Percentiles rank a stretch among this genome's conserved stretches.
phyloP scores from a whole-genome alignment of 2,797 vertebrate genomes.

The Oophaga sylvatica region DNA sequence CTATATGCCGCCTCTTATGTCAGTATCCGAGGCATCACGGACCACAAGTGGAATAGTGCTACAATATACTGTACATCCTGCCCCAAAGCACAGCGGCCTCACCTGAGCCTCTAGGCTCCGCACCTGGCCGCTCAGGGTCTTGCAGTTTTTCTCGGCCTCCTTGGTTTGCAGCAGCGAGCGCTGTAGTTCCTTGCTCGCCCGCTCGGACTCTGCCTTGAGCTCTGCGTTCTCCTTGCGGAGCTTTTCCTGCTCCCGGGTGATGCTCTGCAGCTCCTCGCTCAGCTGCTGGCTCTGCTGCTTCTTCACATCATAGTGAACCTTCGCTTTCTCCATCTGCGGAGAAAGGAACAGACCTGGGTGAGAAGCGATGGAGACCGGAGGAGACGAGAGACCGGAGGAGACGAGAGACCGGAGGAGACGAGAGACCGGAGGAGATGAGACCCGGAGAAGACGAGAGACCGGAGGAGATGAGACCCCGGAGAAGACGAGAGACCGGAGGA shows the following conservation, averaged over 20 bases:
- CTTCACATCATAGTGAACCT: slow-evolving; percentile 83
- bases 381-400: too few relatives aligned
- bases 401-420: too few relatives aligned
- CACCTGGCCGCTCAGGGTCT: slow-evolving; percentile 76
- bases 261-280: slow-evolving; percentile 74
- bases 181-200: slow-evolving; percentile 74
- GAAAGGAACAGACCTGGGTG: background rate
- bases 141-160: slow-evolving; percentile 73
- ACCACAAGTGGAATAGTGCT: too few relatives aligned
- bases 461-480: too few relatives aligned
- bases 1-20: too few relatives aligned
- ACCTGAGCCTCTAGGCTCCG: slow-evolving; percentile 86
- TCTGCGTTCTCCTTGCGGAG: slow-evolving; percentile 76
- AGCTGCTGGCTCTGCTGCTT: slow-evolving; percentile 87
- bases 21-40: too few relatives aligned
- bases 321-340: slow-evolving; percentile 87
- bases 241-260: slow-evolving; percentile 72
- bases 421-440: too few relatives aligned
- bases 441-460: too few relatives aligned
- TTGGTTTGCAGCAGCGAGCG: slow-evolving; percentile 71
- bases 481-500: too few relatives aligned
- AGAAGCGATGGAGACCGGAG: too few relatives aligned
- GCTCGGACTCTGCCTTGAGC: slow-evolving; percentile 71
- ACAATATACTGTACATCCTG: too few relatives aligned
- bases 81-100: slow-evolving; percentile 10